These are phyloP conservation scores for Gasterosteus nipponicus DNA, from an alignment of 2,113 vertebrate genomes.

Conservation along the genomic window DNA sequence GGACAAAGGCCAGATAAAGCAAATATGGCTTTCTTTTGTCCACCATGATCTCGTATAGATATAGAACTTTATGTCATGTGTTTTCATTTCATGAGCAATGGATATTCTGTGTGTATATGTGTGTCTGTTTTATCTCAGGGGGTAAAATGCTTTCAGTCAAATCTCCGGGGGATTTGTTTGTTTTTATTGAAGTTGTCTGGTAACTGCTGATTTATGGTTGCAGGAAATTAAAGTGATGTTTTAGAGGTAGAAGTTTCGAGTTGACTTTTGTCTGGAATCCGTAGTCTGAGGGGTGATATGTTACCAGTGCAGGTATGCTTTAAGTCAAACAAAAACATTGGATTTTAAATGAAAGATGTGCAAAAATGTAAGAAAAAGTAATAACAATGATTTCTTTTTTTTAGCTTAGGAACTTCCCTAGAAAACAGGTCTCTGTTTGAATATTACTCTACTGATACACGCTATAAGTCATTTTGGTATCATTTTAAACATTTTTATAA, in stretches of 20 bases:
- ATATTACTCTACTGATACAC: too few species aligned
- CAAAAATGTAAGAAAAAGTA: neutral
- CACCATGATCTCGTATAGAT: neutral
- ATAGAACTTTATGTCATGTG: neutral
- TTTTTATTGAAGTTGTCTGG: slow-evolving; percentile 66
- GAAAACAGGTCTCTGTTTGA: too few species aligned
- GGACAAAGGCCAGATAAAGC: neutral
- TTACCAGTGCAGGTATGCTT: neutral
- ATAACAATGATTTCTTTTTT: neutral
- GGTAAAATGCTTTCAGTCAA: slow-evolving; percentile 28
- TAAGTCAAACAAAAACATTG: neutral
- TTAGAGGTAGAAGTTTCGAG: slow-evolving; percentile 37
- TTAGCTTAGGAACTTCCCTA: neutral
- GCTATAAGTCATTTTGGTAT: too few species aligned
- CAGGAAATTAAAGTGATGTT: slow-evolving; percentile 74
- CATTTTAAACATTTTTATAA: too few species aligned
- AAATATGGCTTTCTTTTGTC: neutral
- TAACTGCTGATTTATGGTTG: slow-evolving; percentile 31
- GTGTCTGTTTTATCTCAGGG: slow-evolving; percentile 26
- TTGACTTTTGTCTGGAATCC: slow-evolving; percentile 29
- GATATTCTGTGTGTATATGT: neutral
- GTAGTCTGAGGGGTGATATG: slow-evolving; percentile 4
- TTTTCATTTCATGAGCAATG: neutral
- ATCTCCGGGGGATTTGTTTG: slow-evolving; percentile 47
- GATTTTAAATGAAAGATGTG: slow-evolving; percentile 3